Percentiles rank a stretch among this genome's conserved stretches.
These are phyloP conservation scores for Channa striata DNA, from an alignment of 2,797 vertebrate genomes.

Conservation along the genomic window DNA sequence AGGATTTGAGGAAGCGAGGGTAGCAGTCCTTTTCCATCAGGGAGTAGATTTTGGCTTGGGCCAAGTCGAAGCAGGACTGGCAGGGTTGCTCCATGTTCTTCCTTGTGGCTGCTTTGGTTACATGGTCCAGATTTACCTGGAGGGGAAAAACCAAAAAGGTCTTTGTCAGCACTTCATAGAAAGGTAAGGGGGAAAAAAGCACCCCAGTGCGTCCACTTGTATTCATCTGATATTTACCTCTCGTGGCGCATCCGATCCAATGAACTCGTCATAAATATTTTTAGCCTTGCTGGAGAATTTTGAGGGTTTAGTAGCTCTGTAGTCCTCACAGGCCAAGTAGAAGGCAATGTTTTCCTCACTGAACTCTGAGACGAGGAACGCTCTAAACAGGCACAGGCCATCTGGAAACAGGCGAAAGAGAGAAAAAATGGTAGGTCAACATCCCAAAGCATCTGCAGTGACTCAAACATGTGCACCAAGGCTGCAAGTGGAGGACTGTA, in stretches of 20 bases:
- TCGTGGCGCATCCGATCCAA: slow-evolving; percentile 90
- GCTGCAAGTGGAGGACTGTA: slow-evolving; percentile 17
- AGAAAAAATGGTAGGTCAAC: slow-evolving; percentile 19
- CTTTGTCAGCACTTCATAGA: not conserved
- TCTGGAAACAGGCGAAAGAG: slow-evolving; percentile 76
- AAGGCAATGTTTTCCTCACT: slow-evolving; percentile 98
- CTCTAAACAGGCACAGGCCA: slow-evolving; percentile 92
- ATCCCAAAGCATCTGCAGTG: slow-evolving; percentile 9
- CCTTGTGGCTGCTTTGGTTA: slow-evolving; percentile 87
- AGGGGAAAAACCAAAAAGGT: not conserved
- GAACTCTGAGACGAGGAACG: slow-evolving; percentile 94
- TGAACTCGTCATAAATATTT: slow-evolving; percentile 94
- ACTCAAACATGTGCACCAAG: not conserved
- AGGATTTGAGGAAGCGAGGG: slow-evolving; percentile 91
- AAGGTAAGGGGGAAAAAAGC: not conserved
- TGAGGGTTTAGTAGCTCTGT: slow-evolving; percentile 88
- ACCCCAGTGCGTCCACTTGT: rapidly evolving
- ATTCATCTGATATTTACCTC: slow-evolving; percentile 84
- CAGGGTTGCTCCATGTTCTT: slow-evolving; percentile 80
- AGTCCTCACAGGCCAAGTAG: slow-evolving; percentile 96
- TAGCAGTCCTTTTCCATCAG: slow-evolving; percentile 98
- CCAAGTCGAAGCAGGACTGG: slow-evolving; percentile 85
- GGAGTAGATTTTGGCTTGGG: slow-evolving; percentile 89
- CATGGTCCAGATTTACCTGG: slow-evolving; percentile 94
- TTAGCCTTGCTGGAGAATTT: slow-evolving; percentile 90